A percentile compares a stretch with the other conserved stretches of the same genome.
Evolutionary conservation across 2,797 vertebrate species (phyloP).

Genomic region (Brachymystax lenok): DNA sequence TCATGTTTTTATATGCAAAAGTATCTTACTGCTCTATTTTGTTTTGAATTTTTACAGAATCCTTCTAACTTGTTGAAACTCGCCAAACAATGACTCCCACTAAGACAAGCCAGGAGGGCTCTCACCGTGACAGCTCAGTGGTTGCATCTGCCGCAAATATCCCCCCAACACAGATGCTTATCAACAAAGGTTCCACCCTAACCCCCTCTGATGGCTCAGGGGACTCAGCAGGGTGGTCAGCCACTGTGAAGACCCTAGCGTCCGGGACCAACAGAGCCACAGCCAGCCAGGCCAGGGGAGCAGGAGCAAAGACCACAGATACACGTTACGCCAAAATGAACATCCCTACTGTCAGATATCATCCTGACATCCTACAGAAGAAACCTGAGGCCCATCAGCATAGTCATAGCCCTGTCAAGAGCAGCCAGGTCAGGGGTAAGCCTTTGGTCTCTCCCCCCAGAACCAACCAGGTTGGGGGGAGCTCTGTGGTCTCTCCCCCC

Average conservation of each 20-base stretch:
- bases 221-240: neutral
- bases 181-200: neutral
- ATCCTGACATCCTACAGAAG: constrained; percentile 30
- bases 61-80: neutral
- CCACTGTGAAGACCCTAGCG: too few species aligned
- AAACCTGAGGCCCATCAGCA: neutral
- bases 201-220: constrained; percentile 1
- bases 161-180: neutral
- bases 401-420: neutral
- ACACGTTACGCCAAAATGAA: constrained; percentile 2
- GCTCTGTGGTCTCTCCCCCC: neutral
- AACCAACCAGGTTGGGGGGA: neutral
- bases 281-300: neutral
- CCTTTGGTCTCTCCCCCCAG: neutral
- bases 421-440: neutral
- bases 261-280: neutral
- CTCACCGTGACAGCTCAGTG: neutral
- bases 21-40: neutral
- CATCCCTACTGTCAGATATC: constrained; percentile 45
- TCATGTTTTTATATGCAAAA: constrained; percentile 18
- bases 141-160: neutral
- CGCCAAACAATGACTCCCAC: constrained; percentile 14
- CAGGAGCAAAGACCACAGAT: neutral
- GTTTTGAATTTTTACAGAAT: constrained; percentile 10
- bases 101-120: constrained; percentile 1